A percentile compares a stretch with the other conserved stretches of the same genome.
Evolutionary conservation across 2,888 invertebrate species (phyloP).

Genomic region (Epinotia brunnichana): DNA sequence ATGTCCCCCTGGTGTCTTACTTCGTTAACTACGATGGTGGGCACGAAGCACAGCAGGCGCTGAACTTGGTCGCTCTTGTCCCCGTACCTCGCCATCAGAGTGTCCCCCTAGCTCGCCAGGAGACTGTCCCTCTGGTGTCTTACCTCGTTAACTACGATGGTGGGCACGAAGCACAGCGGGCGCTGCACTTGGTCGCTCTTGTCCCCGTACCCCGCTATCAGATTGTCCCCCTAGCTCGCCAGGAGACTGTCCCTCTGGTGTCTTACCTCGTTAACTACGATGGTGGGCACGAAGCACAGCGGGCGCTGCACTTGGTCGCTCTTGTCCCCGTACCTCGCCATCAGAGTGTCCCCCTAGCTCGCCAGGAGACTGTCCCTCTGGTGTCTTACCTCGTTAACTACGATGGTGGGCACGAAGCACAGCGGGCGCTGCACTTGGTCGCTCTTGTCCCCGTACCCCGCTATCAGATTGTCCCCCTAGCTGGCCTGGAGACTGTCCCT

Average conservation of each 20-base stretch:
- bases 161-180: conserved; percentile 86
- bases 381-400: conserved; percentile 84
- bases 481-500: conserved; percentile 74
- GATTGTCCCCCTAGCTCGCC: conserved; percentile 64
- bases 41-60: conserved; percentile 85
- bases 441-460: conserved; percentile 83
- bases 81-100: conserved; percentile 79
- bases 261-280: conserved; percentile 85
- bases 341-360: conserved; percentile 59
- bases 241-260: conserved; percentile 61
- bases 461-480: conserved; percentile 66
- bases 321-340: conserved; percentile 82
- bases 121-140: conserved; percentile 19
- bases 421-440: conserved; percentile 81
- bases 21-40: conserved; percentile 86
- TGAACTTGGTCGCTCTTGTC: conserved; percentile 81
- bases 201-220: conserved; percentile 82
- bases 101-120: conserved; percentile 68
- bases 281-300: conserved; percentile 86
- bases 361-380: conserved; percentile 74
- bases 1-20: conserved; percentile 58
- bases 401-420: conserved; percentile 86
- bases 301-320: conserved; percentile 82
- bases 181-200: conserved; percentile 81
- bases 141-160: conserved; percentile 51